These are phyloP conservation scores for Pomatostomus ruficeps DNA, from an alignment of 2,113 vertebrate genomes.

Conservation along the genomic window DNA sequence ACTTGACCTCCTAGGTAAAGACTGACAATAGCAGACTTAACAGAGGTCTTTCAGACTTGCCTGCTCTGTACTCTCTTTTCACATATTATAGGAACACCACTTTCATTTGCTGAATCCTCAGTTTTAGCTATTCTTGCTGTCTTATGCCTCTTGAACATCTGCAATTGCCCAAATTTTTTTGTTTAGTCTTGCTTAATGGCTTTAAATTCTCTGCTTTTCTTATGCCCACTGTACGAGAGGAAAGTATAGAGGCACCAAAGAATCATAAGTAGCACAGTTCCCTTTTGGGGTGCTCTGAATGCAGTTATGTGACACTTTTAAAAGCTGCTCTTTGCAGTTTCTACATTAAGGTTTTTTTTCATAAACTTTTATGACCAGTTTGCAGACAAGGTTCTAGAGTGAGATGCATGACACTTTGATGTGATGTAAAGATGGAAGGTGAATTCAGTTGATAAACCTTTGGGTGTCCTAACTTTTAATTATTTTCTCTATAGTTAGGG, in stretches of 20 bases:
- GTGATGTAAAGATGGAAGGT: background rate
- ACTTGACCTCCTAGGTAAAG: background rate
- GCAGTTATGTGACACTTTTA: background rate
- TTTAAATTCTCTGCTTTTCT: background rate
- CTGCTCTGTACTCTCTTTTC: background rate
- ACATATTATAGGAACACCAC: rapidly evolving
- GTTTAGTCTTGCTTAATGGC: background rate
- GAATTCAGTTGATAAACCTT: background rate
- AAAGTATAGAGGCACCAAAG: background rate
- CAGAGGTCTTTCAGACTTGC: background rate
- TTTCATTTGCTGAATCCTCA: background rate
- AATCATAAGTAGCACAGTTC: background rate
- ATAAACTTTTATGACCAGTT: background rate
- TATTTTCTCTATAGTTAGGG: background rate
- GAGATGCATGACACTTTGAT: background rate
- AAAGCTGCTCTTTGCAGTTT: background rate
- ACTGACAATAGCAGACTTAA: background rate
- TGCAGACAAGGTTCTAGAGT: background rate
- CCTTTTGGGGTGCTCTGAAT: background rate
- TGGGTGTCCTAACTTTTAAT: background rate
- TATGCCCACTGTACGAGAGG: background rate
- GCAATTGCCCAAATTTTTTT: background rate
- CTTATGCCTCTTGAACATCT: background rate
- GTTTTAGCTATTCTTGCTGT: background rate
- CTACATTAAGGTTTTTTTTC: background rate